These are phyloP conservation scores for Araneus ventricosus DNA, from an alignment of 1,140 invertebrate species.

Conservation along the genomic window DNA sequence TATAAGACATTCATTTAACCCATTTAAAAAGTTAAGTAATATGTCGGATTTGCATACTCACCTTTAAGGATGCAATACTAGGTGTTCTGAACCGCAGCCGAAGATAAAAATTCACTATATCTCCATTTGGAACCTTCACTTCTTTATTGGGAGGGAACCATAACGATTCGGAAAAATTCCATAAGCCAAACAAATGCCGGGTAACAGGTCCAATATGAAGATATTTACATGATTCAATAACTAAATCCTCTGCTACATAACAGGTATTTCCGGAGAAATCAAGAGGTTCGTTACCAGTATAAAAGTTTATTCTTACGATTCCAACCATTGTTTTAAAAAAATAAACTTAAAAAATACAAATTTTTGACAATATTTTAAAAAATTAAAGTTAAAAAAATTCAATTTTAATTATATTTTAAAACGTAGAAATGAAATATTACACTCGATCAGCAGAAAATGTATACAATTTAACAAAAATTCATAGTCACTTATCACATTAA, in stretches of 20 bases:
- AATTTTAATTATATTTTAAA: background rate
- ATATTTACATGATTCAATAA: slow-evolving; percentile 85
- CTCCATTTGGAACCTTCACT: slow-evolving; percentile 81
- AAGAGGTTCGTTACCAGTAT: slow-evolving; percentile 47
- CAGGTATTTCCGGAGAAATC: background rate
- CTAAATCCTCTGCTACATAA: slow-evolving; percentile 85
- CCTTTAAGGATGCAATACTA: slow-evolving; percentile 83
- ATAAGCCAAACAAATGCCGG: slow-evolving; percentile 87
- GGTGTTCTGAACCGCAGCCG: slow-evolving; percentile 88
- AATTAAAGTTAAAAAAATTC: background rate
- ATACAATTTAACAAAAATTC: no score
- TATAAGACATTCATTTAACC: background rate
- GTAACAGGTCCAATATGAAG: slow-evolving; percentile 87
- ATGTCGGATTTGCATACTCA: slow-evolving; percentile 14
- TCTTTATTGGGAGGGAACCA: slow-evolving; percentile 85
- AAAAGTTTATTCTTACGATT: slow-evolving; percentile 55
- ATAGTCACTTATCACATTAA: no score
- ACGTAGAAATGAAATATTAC: no score
- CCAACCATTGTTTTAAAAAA: slow-evolving; percentile 8
- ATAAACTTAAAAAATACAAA: no score
- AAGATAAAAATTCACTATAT: slow-evolving; percentile 84
- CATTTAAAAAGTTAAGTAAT: background rate
- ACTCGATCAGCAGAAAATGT: no score
- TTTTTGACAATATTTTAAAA: no score
- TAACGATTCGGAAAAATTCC: slow-evolving; percentile 83